These are phyloP conservation scores for Sinohyriopsis cumingii DNA, from an alignment of 2,888 invertebrate genomes.

Conservation along the genomic window DNA sequence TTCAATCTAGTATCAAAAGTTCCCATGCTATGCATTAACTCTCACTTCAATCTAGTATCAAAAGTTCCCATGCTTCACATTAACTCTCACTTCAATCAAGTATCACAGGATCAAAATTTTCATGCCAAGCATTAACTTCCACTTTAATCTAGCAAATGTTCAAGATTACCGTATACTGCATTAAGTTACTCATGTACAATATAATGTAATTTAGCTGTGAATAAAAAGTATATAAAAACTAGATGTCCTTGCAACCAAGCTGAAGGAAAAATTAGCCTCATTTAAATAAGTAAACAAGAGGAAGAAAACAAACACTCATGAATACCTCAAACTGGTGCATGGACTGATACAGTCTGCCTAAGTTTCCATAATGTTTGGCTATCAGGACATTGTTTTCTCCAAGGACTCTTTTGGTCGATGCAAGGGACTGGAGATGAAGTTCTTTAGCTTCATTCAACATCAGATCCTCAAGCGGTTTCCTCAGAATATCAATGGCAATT, in stretches of 20 bases:
- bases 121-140: too few relatives aligned
- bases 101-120: too few relatives aligned
- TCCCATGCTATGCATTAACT: too few relatives aligned
- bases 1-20: too few relatives aligned
- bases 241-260: neutral
- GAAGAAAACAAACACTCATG: neutral
- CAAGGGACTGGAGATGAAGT: constrained; percentile 87
- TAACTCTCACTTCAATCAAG: too few relatives aligned
- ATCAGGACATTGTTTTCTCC: constrained; percentile 96
- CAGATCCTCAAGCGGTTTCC: constrained; percentile 73
- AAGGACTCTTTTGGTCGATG: constrained; percentile 85
- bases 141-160: too few relatives aligned
- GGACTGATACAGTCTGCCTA: constrained; percentile 94
- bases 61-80: too few relatives aligned
- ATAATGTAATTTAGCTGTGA: too few relatives aligned
- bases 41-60: too few relatives aligned
- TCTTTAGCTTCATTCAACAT: constrained; percentile 86
- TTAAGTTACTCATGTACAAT: too few relatives aligned
- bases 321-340: constrained; percentile 87
- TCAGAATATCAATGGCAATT: constrained; percentile 86
- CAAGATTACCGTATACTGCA: too few relatives aligned
- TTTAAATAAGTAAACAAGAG: neutral
- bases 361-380: constrained; percentile 95
- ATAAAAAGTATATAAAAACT: neutral
- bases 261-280: neutral